phyloP scores from a whole-genome alignment of 23 tunicate species.

The Trididemnum nubilum region DNA sequence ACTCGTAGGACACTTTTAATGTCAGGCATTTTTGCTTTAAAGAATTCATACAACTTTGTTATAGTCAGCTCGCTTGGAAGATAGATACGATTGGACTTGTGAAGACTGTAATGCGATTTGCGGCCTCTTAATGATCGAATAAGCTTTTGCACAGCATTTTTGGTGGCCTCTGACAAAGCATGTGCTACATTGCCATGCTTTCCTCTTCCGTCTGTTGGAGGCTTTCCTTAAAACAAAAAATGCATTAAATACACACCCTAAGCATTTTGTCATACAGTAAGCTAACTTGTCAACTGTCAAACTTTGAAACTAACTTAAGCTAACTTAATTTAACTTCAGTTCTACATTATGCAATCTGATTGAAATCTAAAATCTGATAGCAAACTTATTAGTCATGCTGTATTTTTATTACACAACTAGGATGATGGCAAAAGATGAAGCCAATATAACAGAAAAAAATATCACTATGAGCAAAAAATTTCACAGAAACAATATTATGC shows the following conservation, averaged over 20 bases:
- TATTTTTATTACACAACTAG: no score
- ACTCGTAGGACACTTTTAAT: background rate
- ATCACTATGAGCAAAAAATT: no score
- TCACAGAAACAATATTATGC: no score
- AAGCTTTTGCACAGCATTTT: background rate
- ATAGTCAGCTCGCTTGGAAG: constrained; percentile 3
- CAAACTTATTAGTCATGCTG: no score
- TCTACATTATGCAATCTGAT: no score
- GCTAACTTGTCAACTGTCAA: no score
- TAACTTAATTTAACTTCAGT: no score
- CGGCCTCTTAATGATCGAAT: background rate
- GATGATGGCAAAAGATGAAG: no score
- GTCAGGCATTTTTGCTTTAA: background rate
- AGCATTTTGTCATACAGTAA: no score
- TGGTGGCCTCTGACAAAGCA: background rate
- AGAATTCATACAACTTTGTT: background rate
- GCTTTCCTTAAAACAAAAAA: constrained; percentile 1
- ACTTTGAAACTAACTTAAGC: no score
- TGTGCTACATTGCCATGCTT: constrained; percentile 10
- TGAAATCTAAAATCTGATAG: no score
- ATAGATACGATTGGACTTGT: background rate
- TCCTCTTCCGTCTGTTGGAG: background rate
- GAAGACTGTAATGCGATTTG: background rate
- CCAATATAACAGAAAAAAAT: no score
- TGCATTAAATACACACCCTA: background rate